A percentile compares a stretch with the other conserved stretches of the same genome.
Evolutionary conservation across 2,888 invertebrate genomes (phyloP).

Genomic region (Branchipolynoe longqiensis): DNA sequence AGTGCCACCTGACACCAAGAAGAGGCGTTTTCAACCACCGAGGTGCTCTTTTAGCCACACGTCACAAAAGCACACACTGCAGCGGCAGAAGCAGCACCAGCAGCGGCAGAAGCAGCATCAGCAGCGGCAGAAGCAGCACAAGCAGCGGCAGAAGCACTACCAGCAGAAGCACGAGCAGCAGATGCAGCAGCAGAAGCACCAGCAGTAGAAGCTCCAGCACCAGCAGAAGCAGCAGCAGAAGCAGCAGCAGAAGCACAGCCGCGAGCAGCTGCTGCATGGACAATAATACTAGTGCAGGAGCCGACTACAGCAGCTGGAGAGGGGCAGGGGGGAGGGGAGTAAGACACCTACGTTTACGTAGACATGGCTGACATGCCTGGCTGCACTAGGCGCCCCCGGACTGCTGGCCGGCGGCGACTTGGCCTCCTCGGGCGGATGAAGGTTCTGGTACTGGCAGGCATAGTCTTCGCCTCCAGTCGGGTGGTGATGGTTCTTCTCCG

Average conservation of each 20-base stretch:
- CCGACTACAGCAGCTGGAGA: too few relatives aligned
- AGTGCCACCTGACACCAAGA: too few relatives aligned
- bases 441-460: slow-evolving; percentile 50
- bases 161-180: neutral
- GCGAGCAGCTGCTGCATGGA: neutral
- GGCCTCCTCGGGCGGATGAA: neutral
- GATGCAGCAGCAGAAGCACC: neutral
- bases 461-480: slow-evolving; percentile 33
- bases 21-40: too few relatives aligned
- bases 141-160: neutral
- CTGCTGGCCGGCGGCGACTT: neutral
- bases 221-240: neutral
- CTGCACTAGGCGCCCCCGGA: slow-evolving; percentile 1
- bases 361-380: slow-evolving; percentile 50
- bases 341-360: slow-evolving; percentile 53
- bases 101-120: neutral
- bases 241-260: neutral
- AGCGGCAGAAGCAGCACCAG: neutral
- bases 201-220: neutral
- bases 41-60: too few relatives aligned
- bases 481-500: neutral
- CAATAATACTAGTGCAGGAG: neutral
- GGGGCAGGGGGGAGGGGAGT: neutral
- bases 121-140: neutral
- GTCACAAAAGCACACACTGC: neutral